phyloP scores from a whole-genome alignment of 1,140 invertebrate species.

The Nasonia longicornis region DNA sequence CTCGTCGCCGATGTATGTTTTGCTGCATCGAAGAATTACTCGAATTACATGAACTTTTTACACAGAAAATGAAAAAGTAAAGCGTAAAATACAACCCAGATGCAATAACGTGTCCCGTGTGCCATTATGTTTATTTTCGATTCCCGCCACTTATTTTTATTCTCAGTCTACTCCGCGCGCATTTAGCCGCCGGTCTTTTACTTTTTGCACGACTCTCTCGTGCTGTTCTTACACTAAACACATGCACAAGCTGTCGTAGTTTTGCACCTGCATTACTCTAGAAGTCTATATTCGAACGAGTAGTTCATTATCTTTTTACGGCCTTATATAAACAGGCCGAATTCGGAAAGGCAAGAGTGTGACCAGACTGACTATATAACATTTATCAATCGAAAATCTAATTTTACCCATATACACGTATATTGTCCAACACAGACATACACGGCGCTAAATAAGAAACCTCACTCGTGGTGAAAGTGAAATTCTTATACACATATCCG shows the following conservation, averaged over 20 bases:
- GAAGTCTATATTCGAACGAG: too few relatives aligned
- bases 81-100: background rate
- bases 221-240: too few relatives aligned
- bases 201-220: too few relatives aligned
- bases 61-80: background rate
- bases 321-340: background rate
- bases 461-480: conserved; percentile 52
- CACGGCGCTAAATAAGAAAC: background rate
- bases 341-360: background rate
- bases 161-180: too few relatives aligned
- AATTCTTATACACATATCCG: conserved; percentile 46
- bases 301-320: too few relatives aligned
- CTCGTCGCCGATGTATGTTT: too few relatives aligned
- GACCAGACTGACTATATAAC: background rate
- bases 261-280: too few relatives aligned
- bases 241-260: too few relatives aligned
- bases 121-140: background rate
- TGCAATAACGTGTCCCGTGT: background rate
- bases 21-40: too few relatives aligned
- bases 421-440: background rate
- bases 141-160: too few relatives aligned
- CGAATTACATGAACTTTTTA: background rate
- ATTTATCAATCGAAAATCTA: background rate
- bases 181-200: too few relatives aligned
- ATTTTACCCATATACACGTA: background rate